These are phyloP conservation scores for Oppia nitens DNA, from an alignment of 1,140 invertebrate species.

Conservation along the genomic window DNA sequence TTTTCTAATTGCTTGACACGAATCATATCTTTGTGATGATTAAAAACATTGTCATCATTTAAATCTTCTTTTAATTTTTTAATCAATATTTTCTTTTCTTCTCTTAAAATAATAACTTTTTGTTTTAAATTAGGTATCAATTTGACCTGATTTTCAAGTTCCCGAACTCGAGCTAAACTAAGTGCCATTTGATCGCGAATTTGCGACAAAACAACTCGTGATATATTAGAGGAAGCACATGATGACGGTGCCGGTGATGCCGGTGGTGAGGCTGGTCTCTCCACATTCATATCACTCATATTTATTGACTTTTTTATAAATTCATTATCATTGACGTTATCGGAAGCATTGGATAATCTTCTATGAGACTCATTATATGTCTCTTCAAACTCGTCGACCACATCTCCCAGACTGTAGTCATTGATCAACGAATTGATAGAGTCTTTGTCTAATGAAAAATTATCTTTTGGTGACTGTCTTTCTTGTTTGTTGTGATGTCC, in stretches of 20 bases:
- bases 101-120: slow-evolving; percentile 48
- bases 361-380: slow-evolving; percentile 4
- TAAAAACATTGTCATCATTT: not conserved
- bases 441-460: not conserved
- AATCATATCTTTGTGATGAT: not conserved
- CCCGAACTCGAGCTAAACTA: slow-evolving; percentile 53
- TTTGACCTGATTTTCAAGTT: slow-evolving; percentile 68
- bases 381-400: slow-evolving; percentile 13
- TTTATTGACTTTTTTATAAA: slow-evolving; percentile 5
- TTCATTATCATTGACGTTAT: slow-evolving; percentile 12
- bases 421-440: not conserved
- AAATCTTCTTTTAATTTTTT: slow-evolving; percentile 34
- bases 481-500: not conserved
- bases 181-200: slow-evolving; percentile 56
- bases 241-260: slow-evolving; percentile 13
- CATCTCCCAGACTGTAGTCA: slow-evolving; percentile 6
- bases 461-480: not conserved
- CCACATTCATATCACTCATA: slow-evolving; percentile 11
- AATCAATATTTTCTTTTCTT: slow-evolving; percentile 49
- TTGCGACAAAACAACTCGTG: slow-evolving; percentile 18
- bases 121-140: slow-evolving; percentile 50
- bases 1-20: slow-evolving; percentile 21
- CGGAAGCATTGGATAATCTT: not conserved
- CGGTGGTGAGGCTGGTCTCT: slow-evolving; percentile 20
- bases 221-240: slow-evolving; percentile 11